Conservation (phyloP, 2,888 invertebrate genomes). For the Proisotoma minuta region DNA sequence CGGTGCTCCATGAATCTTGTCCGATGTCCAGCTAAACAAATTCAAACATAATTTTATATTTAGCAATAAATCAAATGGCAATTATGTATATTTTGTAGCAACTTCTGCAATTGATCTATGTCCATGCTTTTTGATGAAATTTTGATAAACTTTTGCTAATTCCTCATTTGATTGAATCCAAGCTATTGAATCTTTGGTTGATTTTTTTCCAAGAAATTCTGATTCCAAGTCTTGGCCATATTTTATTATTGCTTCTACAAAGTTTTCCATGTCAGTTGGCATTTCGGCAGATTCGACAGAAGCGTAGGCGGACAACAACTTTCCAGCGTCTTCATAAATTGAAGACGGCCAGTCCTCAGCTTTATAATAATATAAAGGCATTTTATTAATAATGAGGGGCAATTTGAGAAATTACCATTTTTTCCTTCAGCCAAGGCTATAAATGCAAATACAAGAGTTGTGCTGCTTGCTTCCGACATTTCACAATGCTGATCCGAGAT, state of each 20-base stretch:
- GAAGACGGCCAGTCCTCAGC: constrained; percentile 60
- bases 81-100: no score
- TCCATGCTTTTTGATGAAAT: constrained; percentile 66
- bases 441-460: constrained; percentile 45
- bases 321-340: constrained; percentile 65
- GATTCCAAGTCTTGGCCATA: constrained; percentile 54
- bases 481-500: constrained; percentile 53
- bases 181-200: constrained; percentile 54
- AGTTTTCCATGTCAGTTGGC: constrained; percentile 56
- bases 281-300: constrained; percentile 73
- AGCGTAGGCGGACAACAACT: constrained; percentile 63
- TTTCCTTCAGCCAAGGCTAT: constrained; percentile 47
- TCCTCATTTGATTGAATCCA: constrained; percentile 56
- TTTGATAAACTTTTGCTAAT: constrained; percentile 54
- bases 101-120: constrained; percentile 60
- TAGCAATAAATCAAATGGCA: no score
- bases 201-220: constrained; percentile 47
- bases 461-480: constrained; percentile 51
- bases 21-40: constrained; percentile 63
- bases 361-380: constrained; percentile 14
- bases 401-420: constrained; percentile 44
- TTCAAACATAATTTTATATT: no score
- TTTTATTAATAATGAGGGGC: no score
- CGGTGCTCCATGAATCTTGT: constrained; percentile 65
- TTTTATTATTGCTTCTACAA: constrained; percentile 53